Evolutionary conservation across 2,113 vertebrate species (phyloP), one percentile per base, ranked within the genome.

Genomic region (Butorides virescens): DNA sequence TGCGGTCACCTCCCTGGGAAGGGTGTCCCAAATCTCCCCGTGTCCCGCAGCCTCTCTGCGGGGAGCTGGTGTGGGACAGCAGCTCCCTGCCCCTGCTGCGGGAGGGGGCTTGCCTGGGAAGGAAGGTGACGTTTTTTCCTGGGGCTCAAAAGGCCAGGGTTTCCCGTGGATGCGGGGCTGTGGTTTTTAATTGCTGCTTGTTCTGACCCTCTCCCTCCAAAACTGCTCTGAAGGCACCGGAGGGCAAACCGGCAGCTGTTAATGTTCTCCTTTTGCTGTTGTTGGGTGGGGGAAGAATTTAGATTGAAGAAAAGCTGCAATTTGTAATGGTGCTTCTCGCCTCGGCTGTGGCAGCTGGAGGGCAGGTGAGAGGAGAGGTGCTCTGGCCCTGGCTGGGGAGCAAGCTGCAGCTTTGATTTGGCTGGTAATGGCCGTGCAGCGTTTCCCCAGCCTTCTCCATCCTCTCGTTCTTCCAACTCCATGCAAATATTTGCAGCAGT

Each of bases 241-340:
- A 71, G 70, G 94, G 81, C 77, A 81, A 79, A 85, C n/a, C 20
- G 63, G 72, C 85, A 88, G 88, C 73, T 83, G 73, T 93, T 92
- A 62, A 73, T 62, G 66, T 77, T 53, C 65, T 92, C 53, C 15
- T 90, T 83, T 86, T 68, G 65, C 74, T 49, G 61, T 20, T 87
- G 52, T 55, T 81, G 70, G 34, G 47, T 75, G 52, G 49, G 39
- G 44, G 49, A 55, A 46, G 73, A 71, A 90, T 53, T 83, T 19
- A 11, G 65, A 29, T 36, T 47, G 12, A 19, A 53, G 78, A 47
- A 46, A 62, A 80, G 56, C 84, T 68, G 32, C 62, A 59, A 11
- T 49, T 52, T 74, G 53, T 13, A 53, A 34, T 8, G 36, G 26
- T 79, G 72, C 34, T 59, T 53, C 70, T 88, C 1, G 3, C 23